Conservation (phyloP, 2,113 vertebrate genomes). For the Bettongia penicillata region DNA sequence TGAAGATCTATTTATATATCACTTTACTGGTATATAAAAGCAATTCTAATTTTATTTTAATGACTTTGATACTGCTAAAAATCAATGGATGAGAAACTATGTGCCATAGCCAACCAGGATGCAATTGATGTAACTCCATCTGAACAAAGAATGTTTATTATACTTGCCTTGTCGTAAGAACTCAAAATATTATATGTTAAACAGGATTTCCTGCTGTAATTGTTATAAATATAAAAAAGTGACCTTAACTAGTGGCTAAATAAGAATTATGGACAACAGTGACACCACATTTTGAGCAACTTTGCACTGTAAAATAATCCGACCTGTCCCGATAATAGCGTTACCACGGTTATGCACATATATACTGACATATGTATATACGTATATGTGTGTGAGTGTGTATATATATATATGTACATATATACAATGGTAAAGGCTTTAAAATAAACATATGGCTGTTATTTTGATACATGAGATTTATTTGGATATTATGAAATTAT, state of each 20-base stretch:
- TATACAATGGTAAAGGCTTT: neutral
- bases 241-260: neutral
- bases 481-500: neutral
- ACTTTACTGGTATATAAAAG: neutral
- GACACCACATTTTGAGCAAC: neutral
- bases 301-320: neutral
- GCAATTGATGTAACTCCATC: neutral
- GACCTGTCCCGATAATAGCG: neutral
- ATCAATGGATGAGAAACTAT: neutral
- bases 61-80: neutral
- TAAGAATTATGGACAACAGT: neutral
- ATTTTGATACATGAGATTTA: neutral
- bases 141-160: neutral
- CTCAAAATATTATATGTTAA: neutral
- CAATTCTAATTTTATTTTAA: neutral
- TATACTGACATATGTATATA: no score
- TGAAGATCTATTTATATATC: neutral
- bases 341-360: neutral
- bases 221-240: neutral
- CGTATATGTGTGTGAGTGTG: no score
- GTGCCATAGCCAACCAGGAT: neutral
- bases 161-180: neutral
- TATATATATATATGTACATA: no score
- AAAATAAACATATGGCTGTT: neutral
- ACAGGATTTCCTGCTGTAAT: neutral